phyloP scores from a whole-genome alignment of 2,113 vertebrate species.

The Cephalopholis sonnerati region DNA sequence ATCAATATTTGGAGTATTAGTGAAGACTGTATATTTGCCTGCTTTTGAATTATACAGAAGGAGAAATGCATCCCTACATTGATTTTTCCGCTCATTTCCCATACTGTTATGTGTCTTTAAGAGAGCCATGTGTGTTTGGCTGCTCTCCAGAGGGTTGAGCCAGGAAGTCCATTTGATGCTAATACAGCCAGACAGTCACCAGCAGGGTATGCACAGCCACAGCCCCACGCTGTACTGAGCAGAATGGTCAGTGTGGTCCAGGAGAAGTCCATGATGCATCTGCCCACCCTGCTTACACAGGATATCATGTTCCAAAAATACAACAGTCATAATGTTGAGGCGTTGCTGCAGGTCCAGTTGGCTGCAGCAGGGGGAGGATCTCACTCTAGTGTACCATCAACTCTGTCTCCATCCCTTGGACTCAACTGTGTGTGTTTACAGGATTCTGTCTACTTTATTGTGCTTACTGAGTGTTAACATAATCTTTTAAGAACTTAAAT shows the following conservation, averaged over 20 bases:
- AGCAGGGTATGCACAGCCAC: conserved; percentile 42
- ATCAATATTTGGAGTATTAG: neutral
- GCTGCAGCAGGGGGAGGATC: neutral
- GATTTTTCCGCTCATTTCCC: neutral
- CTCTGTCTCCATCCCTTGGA: neutral
- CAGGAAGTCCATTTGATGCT: conserved; percentile 65
- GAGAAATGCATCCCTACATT: neutral
- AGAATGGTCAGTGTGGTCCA: conserved; percentile 4
- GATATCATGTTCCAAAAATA: conserved; percentile 48
- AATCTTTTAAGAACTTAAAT: neutral
- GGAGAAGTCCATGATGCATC: conserved; percentile 48
- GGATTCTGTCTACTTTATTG: neutral
- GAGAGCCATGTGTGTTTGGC: conserved; percentile 35
- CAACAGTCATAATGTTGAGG: neutral
- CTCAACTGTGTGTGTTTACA: neutral
- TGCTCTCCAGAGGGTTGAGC: conserved; percentile 49
- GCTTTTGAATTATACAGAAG: conserved; percentile 8
- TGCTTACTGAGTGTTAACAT: neutral
- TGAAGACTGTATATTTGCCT: neutral
- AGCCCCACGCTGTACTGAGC: neutral
- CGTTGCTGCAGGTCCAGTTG: conserved; percentile 11
- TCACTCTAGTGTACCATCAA: neutral
- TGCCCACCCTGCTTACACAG: neutral
- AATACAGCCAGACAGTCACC: conserved; percentile 50
- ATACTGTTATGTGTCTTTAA: conserved; percentile 36